Percentiles rank a stretch among this genome's conserved stretches.
Evolutionary conservation across 2,113 vertebrate genomes (phyloP).

Genomic region (Cyrtonyx montezumae): DNA sequence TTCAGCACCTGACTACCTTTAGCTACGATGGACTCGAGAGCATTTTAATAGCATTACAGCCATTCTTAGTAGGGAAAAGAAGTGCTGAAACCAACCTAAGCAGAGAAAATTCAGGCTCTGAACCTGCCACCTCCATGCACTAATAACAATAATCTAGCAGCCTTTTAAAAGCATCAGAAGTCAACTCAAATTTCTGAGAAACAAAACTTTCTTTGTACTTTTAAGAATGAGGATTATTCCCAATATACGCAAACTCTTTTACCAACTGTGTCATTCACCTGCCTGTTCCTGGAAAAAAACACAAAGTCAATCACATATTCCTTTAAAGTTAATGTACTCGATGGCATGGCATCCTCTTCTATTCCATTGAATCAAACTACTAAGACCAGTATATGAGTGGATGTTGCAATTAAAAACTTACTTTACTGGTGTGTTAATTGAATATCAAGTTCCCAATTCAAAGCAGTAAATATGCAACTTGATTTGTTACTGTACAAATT

Average conservation of each 20-base stretch:
- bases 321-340: background rate
- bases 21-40: background rate
- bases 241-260: background rate
- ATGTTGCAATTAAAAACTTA: background rate
- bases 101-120: background rate
- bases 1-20: background rate
- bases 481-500: background rate
- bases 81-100: background rate
- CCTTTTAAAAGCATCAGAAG: background rate
- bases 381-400: background rate
- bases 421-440: background rate
- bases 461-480: background rate
- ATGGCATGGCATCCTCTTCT: background rate
- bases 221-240: background rate
- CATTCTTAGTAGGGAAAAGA: background rate
- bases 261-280: background rate
- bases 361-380: background rate
- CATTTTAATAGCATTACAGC: background rate
- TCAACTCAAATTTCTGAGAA: background rate
- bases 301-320: background rate
- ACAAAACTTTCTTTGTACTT: background rate
- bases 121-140: background rate
- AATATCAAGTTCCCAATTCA: background rate
- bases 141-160: background rate
- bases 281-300: background rate